Evolutionary conservation across 2,113 vertebrate species (phyloP).

Genomic region (Apaloderma vittatum): DNA sequence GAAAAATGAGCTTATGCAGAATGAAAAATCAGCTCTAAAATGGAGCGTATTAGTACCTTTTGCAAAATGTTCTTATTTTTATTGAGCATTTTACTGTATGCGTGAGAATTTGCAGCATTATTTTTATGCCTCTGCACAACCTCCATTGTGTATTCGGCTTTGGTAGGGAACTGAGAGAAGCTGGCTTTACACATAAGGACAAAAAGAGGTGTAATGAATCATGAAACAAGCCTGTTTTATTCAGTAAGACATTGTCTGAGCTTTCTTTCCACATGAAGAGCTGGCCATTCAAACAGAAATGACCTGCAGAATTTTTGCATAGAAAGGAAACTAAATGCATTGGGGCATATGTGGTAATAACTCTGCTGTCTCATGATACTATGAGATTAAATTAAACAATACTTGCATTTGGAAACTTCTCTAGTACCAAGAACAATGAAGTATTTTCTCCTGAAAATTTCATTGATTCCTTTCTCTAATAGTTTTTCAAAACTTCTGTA

Average conservation of each 20-base stretch:
- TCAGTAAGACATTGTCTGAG: constrained; percentile 54
- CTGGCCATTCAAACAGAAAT: constrained; percentile 57
- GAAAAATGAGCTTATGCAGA: constrained; percentile 1
- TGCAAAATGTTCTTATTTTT: constrained; percentile 59
- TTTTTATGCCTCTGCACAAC: constrained; percentile 12
- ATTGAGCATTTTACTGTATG: constrained; percentile 23
- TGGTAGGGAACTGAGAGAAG: constrained; percentile 34
- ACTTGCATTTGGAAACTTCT: constrained; percentile 8
- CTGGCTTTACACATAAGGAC: constrained; percentile 10
- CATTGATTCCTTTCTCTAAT: neutral
- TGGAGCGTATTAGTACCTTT: constrained; percentile 23
- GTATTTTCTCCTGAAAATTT: constrained; percentile 12
- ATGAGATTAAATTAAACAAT: constrained; percentile 33
- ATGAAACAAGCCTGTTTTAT: constrained; percentile 67
- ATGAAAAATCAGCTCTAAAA: constrained; percentile 37
- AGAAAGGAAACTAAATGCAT: constrained; percentile 2
- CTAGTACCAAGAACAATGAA: neutral
- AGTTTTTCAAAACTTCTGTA: constrained; percentile 11
- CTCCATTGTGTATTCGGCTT: neutral
- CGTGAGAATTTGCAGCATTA: constrained; percentile 12
- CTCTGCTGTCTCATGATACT: neutral
- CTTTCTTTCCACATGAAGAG: constrained; percentile 67
- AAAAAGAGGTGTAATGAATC: constrained; percentile 70
- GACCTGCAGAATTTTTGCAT: constrained; percentile 69
- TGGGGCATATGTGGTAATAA: constrained; percentile 3